Evolutionary conservation across 2,888 invertebrate species (phyloP).

Genomic region (Empis stercorea): DNA sequence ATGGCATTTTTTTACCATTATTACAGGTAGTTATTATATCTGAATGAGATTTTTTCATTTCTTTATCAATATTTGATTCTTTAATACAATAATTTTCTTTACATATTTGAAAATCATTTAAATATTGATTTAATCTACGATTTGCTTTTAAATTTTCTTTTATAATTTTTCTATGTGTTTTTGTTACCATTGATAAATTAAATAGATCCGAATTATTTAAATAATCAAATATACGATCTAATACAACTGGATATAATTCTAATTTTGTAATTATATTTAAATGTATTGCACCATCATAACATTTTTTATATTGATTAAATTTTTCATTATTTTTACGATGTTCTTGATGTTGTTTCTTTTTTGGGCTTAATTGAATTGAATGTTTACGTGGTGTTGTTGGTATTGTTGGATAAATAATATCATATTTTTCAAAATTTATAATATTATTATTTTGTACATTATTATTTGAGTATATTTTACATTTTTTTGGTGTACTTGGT

Average conservation of each 20-base stretch:
- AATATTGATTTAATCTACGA: slow-evolving; percentile 1
- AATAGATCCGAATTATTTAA: slow-evolving; percentile 8
- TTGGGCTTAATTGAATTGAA: neutral
- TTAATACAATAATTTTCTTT: slow-evolving; percentile 9
- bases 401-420: slow-evolving; percentile 12
- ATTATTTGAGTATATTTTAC: neutral
- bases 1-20: slow-evolving; percentile 2
- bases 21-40: neutral
- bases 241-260: slow-evolving; percentile 7
- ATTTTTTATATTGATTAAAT: neutral
- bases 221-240: slow-evolving; percentile 9
- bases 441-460: neutral
- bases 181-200: slow-evolving; percentile 6
- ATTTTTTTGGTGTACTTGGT: slow-evolving; percentile 9
- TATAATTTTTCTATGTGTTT: slow-evolving; percentile 3
- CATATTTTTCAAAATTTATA: slow-evolving; percentile 7
- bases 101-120: slow-evolving; percentile 3
- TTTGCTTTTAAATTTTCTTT: slow-evolving; percentile 5
- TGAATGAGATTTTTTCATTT: neutral
- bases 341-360: neutral
- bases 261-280: slow-evolving; percentile 12
- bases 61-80: neutral
- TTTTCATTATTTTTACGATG: neutral
- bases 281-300: slow-evolving; percentile 8
- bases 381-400: slow-evolving; percentile 10